Evolutionary conservation across 2,797 vertebrate species (phyloP).

Genomic region (Australoheros facetus): DNA sequence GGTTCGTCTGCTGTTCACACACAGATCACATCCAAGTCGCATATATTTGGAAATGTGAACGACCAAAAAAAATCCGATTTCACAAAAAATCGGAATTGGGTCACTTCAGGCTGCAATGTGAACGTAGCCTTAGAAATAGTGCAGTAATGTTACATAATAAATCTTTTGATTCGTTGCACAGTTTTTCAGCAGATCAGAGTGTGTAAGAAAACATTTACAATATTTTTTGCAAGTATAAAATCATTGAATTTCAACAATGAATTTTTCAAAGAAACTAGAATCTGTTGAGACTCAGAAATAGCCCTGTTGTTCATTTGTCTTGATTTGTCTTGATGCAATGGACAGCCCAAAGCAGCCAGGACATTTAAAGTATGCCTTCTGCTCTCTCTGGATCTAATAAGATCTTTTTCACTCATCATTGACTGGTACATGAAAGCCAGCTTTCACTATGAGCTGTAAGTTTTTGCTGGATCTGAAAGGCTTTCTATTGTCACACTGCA

Average conservation of each 20-base stretch:
- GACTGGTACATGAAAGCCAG: slow-evolving; percentile 46
- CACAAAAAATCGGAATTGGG: too few relatives aligned
- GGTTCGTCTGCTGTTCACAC: too few relatives aligned
- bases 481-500: slow-evolving; percentile 44
- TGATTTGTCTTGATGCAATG: slow-evolving; percentile 40
- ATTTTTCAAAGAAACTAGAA: rapidly evolving
- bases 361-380: slow-evolving; percentile 44
- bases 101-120: too few relatives aligned
- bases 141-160: too few relatives aligned
- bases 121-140: too few relatives aligned
- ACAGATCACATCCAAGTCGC: too few relatives aligned
- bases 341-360: slow-evolving; percentile 9
- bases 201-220: neutral
- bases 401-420: slow-evolving; percentile 58
- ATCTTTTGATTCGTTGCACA: neutral
- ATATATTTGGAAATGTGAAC: too few relatives aligned
- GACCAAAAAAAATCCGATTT: too few relatives aligned
- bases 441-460: slow-evolving; percentile 34
- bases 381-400: slow-evolving; percentile 42
- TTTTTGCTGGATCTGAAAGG: slow-evolving; percentile 27
- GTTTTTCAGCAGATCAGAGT: neutral
- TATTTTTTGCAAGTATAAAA: neutral
- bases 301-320: slow-evolving; percentile 9
- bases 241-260: neutral
- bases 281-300: neutral